These are phyloP conservation scores for Turnix velox DNA, from an alignment of 2,113 vertebrate species.

Conservation along the genomic window DNA sequence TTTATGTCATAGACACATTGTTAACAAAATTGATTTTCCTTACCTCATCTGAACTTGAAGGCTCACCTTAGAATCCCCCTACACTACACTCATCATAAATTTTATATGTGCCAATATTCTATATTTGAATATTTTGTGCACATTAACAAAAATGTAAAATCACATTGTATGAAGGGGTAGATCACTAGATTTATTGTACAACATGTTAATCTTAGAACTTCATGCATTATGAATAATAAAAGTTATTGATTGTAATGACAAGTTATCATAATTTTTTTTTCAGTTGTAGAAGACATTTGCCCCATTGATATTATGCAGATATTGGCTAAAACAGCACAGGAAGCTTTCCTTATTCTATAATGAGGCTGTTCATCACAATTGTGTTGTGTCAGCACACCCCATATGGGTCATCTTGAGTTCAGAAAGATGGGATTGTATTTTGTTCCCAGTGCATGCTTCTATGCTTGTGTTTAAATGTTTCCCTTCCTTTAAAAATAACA, in stretches of 20 bases:
- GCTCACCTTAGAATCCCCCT: slow-evolving; percentile 29
- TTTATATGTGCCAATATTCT: slow-evolving; percentile 54
- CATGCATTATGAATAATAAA: slow-evolving; percentile 68
- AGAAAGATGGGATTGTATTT: slow-evolving; percentile 11
- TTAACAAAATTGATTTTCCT: slow-evolving; percentile 62
- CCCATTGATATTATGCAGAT: slow-evolving; percentile 25
- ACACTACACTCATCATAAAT: slow-evolving; percentile 63
- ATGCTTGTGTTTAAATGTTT: neutral
- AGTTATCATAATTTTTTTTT: slow-evolving; percentile 59
- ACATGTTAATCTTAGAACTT: slow-evolving; percentile 43
- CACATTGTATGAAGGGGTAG: slow-evolving; percentile 52
- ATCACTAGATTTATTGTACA: slow-evolving; percentile 52
- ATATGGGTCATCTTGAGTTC: slow-evolving; percentile 49
- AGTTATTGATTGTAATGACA: slow-evolving; percentile 69
- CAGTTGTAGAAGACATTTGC: slow-evolving; percentile 3
- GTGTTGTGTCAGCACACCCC: slow-evolving; percentile 9
- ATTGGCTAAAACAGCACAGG: slow-evolving; percentile 3
- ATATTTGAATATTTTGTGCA: slow-evolving; percentile 55
- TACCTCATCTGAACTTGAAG: slow-evolving; percentile 36
- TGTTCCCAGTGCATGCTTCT: neutral
- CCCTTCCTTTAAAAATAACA: neutral
- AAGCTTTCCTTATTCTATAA: slow-evolving; percentile 45
- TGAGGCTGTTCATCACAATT: slow-evolving; percentile 50
- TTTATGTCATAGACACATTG: slow-evolving; percentile 26
- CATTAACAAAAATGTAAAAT: slow-evolving; percentile 69